phyloP scores from a whole-genome alignment of 2,888 invertebrate species.

The Eupithecia centaureata region DNA sequence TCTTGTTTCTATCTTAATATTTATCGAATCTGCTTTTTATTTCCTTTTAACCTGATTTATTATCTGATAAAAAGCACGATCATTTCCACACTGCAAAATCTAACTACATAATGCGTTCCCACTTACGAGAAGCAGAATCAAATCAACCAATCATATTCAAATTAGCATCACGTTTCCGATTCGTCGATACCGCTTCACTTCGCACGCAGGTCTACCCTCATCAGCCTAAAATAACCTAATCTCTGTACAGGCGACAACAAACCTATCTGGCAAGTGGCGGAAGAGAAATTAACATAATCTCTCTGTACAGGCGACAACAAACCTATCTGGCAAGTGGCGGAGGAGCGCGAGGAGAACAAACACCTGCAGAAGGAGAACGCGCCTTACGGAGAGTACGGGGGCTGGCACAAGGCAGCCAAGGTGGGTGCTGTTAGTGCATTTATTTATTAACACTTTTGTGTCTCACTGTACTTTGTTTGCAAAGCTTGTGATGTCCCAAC shows the following conservation, averaged over 20 bases:
- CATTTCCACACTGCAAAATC: not conserved
- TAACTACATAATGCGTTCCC: no score
- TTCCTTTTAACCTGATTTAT: no score
- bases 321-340: constrained; percentile 99
- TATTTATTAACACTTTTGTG: constrained; percentile 10
- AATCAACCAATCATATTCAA: no score
- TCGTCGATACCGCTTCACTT: no score
- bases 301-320: constrained; percentile 92
- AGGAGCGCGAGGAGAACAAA: constrained; percentile 99
- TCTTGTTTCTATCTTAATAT: no score
- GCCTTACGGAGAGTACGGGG: constrained; percentile 96
- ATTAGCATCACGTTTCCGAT: no score
- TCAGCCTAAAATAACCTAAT: not conserved
- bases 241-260: constrained; percentile 92
- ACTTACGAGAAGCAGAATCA: no score
- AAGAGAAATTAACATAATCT: constrained; percentile 83
- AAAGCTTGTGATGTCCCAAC: not conserved
- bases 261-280: constrained; percentile 99
- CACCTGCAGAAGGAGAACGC: constrained; percentile 93
- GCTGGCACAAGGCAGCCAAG: constrained; percentile 99
- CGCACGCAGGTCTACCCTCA: no score
- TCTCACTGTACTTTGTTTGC: not conserved
- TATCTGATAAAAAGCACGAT: not conserved
- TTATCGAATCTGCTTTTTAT: no score
- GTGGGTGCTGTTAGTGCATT: constrained; percentile 40